A percentile compares a stretch with the other conserved stretches of the same genome.
These are phyloP conservation scores for Himalopsyche japonica DNA, from an alignment of 2,888 invertebrate species.

Conservation along the genomic window DNA sequence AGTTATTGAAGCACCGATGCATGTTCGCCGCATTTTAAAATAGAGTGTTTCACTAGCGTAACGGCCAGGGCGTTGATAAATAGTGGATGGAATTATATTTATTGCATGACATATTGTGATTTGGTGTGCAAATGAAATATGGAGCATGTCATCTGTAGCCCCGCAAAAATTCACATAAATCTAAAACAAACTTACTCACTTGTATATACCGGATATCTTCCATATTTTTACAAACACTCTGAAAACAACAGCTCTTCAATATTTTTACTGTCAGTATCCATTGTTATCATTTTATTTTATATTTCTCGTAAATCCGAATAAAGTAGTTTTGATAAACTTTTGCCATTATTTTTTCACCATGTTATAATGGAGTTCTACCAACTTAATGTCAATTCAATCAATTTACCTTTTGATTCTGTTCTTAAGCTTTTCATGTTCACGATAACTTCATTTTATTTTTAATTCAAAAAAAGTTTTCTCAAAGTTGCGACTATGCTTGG, in stretches of 20 bases:
- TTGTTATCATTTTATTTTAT: neutral
- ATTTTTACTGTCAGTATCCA: neutral
- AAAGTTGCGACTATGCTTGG: no score
- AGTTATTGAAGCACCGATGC: neutral
- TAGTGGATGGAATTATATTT: neutral
- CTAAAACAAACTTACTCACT: slow-evolving; percentile 14
- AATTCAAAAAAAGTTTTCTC: no score
- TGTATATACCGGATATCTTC: slow-evolving; percentile 18
- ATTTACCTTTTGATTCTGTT: no score
- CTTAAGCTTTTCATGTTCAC: no score
- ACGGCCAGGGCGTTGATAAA: neutral
- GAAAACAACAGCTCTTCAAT: neutral
- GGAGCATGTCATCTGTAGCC: slow-evolving; percentile 19
- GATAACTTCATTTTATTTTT: no score
- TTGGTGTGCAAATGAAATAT: slow-evolving; percentile 29
- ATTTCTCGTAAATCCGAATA: neutral
- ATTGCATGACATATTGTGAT: neutral
- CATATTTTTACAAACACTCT: slow-evolving; percentile 18
- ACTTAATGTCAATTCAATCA: no score
- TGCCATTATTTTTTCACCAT: neutral
- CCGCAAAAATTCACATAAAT: slow-evolving; percentile 20
- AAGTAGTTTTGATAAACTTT: neutral
- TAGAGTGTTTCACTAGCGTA: neutral
- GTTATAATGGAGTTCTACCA: no score
- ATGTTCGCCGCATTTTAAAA: neutral